Conservation (phyloP, 2,797 vertebrate genomes). For the Thamnophis elegans region DNA sequence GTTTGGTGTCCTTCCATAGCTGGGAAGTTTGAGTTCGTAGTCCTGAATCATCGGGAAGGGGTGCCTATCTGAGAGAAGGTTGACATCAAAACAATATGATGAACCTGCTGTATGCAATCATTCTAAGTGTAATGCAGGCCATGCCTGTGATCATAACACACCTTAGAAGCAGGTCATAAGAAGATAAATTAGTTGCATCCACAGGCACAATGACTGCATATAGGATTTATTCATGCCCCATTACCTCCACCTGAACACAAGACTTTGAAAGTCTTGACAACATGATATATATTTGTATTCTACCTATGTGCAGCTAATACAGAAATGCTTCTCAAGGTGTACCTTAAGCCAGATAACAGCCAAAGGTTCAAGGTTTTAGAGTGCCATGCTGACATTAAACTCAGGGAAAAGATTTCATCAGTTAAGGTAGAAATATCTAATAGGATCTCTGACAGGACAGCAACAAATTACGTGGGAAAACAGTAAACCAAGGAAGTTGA, state of each 20-base stretch:
- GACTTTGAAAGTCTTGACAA: not conserved
- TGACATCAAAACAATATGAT: not conserved
- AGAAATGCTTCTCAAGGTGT: not conserved
- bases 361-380: not conserved
- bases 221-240: not conserved
- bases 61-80: not conserved
- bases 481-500: slow-evolving; percentile 21
- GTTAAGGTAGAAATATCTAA: not conserved
- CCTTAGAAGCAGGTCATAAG: not conserved
- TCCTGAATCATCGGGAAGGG: not conserved
- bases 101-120: not conserved
- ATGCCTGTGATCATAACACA: not conserved
- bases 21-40: not conserved
- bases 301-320: not conserved
- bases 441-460: slow-evolving; percentile 4
- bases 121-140: not conserved
- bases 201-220: not conserved
- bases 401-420: not conserved
- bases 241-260: not conserved
- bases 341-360: not conserved
- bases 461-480: not conserved
- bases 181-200: not conserved
- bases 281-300: not conserved
- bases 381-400: not conserved
- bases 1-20: not conserved